phyloP scores from a whole-genome alignment of 2,797 vertebrate genomes.

The Perodicticus potto region DNA sequence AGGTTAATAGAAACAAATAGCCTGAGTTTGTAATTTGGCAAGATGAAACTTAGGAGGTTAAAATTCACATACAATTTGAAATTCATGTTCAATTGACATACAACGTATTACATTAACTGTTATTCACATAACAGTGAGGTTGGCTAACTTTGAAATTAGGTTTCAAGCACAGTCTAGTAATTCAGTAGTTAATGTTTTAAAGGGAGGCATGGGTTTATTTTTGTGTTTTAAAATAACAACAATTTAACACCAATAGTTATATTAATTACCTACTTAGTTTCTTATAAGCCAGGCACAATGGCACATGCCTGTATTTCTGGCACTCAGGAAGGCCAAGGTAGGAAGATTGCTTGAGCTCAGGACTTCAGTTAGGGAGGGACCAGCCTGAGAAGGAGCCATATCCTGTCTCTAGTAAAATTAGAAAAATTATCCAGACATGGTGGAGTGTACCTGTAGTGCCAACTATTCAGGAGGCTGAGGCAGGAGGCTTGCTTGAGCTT shows the following conservation, averaged over 20 bases:
- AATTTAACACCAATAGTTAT: neutral
- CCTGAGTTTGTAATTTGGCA: neutral
- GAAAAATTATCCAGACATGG: no score
- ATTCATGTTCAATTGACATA: neutral
- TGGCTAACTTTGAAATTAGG: constrained; percentile 41
- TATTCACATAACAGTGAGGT: neutral
- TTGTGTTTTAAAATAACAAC: constrained; percentile 58
- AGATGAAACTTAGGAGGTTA: neutral
- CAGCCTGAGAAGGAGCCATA: no score
- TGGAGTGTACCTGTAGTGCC: no score
- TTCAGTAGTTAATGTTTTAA: constrained; percentile 35
- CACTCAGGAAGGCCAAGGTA: no score
- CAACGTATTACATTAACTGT: neutral
- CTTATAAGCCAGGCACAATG: neutral
- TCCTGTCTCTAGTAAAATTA: no score
- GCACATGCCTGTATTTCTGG: no score
- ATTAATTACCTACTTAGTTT: constrained; percentile 25
- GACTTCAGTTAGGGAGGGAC: no score
- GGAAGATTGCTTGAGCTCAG: no score
- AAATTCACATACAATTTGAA: neutral
- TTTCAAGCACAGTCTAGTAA: neutral
- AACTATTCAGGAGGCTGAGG: no score
- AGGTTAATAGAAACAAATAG: neutral
- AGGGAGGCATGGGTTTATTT: constrained; percentile 45
- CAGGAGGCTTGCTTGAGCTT: no score